Base-by-base conservation (phyloP, 2,888 invertebrate species). In the Aquatica leii region DNA sequence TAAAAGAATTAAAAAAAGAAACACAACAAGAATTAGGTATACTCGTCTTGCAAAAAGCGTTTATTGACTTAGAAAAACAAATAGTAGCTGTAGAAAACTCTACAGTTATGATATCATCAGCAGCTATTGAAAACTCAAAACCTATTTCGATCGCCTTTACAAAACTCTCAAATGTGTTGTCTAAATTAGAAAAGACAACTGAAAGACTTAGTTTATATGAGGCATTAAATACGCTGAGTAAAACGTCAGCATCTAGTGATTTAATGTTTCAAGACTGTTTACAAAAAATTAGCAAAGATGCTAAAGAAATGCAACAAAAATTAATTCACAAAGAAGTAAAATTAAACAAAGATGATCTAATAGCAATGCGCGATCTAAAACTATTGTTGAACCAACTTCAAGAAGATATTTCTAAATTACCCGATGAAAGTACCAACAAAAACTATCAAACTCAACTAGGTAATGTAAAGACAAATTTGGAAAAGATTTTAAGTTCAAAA, bases 371-470 rank as follows among this genome's bases (percentile, higher is more conserved):
- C 4, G n/a, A 52, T 15, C 11, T 62, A 37, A 56, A 57, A 46
- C 18, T 35, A 46, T 51, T 51, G 3, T 15, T 62, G 3, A 14
- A 20, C 8, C 18, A 51, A 40, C 37, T 61, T 17, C 50, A 50
- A 49, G 43, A 46, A 17, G 46, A 6, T 6, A 18, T 18, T 20
- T 20, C 20, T 2, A 20, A 18, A 1, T 11, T 6, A 20, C n/a
- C n/a, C n/a, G n/a, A n/a, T n/a, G n/a, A n/a, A n/a, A n/a, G n/a
- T n/a, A n/a, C n/a, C n/a, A 46, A 5, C 2, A 20, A 46, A 46
- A n/a, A 46, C 18, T 46, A 46, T 11, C 1, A 46, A 46, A 9
- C 3, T 2, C 18, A 17, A 11, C n/a, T 46, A 18, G 1, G n/a
- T 9, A 17, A 3, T n/a, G 6, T 20, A 18, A 46, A 17, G 9